Conservation (phyloP, 30 jellyfish, hydroid and myxozoan genomes). For the Phacellophora camtschatica region DNA sequence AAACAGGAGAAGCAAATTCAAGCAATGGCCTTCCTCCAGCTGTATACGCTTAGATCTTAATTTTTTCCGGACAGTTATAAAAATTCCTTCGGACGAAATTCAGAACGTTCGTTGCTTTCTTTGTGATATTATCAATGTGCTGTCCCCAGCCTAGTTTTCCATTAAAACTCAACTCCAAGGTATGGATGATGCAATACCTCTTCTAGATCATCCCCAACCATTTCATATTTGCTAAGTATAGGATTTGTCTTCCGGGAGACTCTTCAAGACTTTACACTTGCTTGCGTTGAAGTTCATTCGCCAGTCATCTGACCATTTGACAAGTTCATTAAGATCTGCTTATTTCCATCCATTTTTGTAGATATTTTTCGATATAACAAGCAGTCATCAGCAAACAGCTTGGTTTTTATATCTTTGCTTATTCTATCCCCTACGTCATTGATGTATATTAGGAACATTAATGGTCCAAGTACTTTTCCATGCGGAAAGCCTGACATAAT, state of each 20-base stretch:
- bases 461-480: neutral
- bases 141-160: no score
- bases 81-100: neutral
- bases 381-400: neutral
- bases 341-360: neutral
- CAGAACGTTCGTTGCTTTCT: neutral
- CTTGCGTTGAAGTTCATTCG: neutral
- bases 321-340: neutral
- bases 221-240: neutral
- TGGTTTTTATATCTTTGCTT: neutral
- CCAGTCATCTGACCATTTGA: neutral
- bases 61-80: neutral
- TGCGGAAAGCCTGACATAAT: no score
- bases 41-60: neutral
- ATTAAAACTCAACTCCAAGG: neutral
- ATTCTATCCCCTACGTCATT: neutral
- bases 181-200: neutral
- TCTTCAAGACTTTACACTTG: neutral
- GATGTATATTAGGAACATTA: neutral
- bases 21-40: neutral
- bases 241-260: neutral
- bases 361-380: neutral
- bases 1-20: neutral
- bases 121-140: neutral
- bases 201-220: neutral